Evolutionary conservation across 2,888 invertebrate genomes (phyloP).

Genomic region (Nomada hirtipes): DNA sequence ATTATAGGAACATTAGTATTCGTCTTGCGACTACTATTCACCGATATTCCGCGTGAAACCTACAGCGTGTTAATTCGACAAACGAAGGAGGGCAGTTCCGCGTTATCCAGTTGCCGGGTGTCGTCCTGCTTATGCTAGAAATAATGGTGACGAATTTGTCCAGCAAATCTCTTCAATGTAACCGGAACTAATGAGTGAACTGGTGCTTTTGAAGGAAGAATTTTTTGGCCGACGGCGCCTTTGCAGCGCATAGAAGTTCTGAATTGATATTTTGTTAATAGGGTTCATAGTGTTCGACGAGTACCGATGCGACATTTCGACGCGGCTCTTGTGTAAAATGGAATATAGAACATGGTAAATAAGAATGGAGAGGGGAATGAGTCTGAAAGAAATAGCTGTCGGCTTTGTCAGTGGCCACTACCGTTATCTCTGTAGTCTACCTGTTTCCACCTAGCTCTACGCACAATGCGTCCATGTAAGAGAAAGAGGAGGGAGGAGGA

Average conservation of each 20-base stretch:
- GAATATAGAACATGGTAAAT: constrained; percentile 55
- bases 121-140: not conserved
- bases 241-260: constrained; percentile 13
- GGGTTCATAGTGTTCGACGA: constrained; percentile 17
- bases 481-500: not conserved
- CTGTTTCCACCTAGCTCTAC: constrained; percentile 47
- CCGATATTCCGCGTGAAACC: not conserved
- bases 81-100: not conserved
- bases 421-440: constrained; percentile 69
- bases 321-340: constrained; percentile 49
- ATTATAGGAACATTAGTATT: constrained; percentile 41
- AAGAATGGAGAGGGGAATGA: constrained; percentile 31
- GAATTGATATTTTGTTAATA: not conserved
- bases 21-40: not conserved
- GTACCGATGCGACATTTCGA: constrained; percentile 35
- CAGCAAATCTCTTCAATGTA: not conserved
- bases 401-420: constrained; percentile 66
- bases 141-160: constrained; percentile 17
- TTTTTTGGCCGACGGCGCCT: not conserved
- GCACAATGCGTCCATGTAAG: constrained; percentile 36
- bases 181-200: constrained; percentile 51
- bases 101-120: not conserved
- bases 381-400: constrained; percentile 64
- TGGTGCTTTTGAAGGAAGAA: constrained; percentile 8
- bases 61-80: constrained; percentile 9